phyloP scores from a whole-genome alignment of 2,797 vertebrate species.

The Philypnodon macrostomus region DNA sequence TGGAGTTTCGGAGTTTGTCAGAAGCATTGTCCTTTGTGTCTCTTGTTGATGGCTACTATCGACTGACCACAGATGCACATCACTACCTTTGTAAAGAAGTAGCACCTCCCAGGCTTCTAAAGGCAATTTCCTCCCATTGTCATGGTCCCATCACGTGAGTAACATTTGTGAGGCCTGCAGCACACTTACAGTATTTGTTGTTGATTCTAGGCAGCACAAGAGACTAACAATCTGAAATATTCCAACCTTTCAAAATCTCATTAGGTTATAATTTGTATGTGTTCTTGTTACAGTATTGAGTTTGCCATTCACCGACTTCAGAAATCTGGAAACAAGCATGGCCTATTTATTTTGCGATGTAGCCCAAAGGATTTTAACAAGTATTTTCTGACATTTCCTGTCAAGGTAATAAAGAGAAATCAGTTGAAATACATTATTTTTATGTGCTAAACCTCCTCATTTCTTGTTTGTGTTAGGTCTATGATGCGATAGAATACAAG shows the following conservation, averaged over 20 bases:
- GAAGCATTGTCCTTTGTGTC: conserved; percentile 94
- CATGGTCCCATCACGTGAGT: conserved; percentile 95
- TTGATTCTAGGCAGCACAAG: neutral
- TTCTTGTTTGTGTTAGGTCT: conserved; percentile 46
- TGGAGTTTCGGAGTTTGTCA: conserved; percentile 87
- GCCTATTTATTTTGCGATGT: conserved; percentile 89
- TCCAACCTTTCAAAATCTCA: neutral
- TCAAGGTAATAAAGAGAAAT: conserved; percentile 80
- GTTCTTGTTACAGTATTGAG: conserved; percentile 82
- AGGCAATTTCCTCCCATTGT: conserved; percentile 88
- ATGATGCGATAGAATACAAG: conserved; percentile 84
- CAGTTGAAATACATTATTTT: neutral
- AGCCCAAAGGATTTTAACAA: conserved; percentile 95
- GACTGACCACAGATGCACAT: conserved; percentile 91
- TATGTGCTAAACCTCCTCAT: neutral
- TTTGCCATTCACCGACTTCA: conserved; percentile 88
- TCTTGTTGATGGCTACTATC: conserved; percentile 94
- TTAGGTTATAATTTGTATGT: neutral
- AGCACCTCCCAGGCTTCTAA: conserved; percentile 87
- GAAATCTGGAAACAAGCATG: conserved; percentile 85
- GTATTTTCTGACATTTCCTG: conserved; percentile 92
- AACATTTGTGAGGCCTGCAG: neutral
- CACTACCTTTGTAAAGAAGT: conserved; percentile 98
- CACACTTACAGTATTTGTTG: neutral
- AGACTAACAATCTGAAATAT: no score